Base-by-base conservation (phyloP, 1,140 invertebrate species). In the Drosophila ananassae region DNA sequence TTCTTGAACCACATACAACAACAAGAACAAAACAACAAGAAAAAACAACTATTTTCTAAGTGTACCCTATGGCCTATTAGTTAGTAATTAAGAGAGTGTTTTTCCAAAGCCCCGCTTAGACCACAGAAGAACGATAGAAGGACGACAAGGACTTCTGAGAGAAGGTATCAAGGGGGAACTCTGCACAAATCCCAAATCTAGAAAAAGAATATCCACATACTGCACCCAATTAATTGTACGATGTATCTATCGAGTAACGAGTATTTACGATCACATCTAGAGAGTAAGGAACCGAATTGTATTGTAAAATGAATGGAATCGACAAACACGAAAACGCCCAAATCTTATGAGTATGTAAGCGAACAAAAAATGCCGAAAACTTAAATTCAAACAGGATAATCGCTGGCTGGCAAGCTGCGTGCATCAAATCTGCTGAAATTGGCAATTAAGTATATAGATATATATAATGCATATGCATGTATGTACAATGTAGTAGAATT, bases 261-360 rank as follows among this genome's bases (percentile, higher is more conserved):
- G 63, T 61, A 74, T 44, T 72, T 47, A 73, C 57, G 53, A 47
- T 66, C 53, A 73, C 64, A 60, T 69, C 44, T 74, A 83, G 75
- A 25, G 6, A 55, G 12, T 83, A 83, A 89, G 77, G 59, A 47
- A 66, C 41, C 41, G 41, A 73, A 89, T 72, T 81, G 77, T 79
- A 84, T 72, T 81, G 77, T 83, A 83, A 89, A 90, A 77, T 75
- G 67, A 89, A 81, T 77, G 77, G 62, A 90, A 75, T 83, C 83
- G 73, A 82, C 60, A 60, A 80, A 85, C 78, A 85, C 66, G 82
- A 87, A 82, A 90, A 90, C 84, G 89, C 89, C 89, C 89, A 91
- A 91, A 84, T 91, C 89, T 91, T 91, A 91, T 91, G 89, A 91
- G 90, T 89, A 89, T 89, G 85, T 77, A 90, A 80, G 78, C 79